Evolutionary conservation across 2,888 invertebrate species (phyloP), one percentile per base, ranked within the genome.

Genomic region (Lissonota sp.): DNA sequence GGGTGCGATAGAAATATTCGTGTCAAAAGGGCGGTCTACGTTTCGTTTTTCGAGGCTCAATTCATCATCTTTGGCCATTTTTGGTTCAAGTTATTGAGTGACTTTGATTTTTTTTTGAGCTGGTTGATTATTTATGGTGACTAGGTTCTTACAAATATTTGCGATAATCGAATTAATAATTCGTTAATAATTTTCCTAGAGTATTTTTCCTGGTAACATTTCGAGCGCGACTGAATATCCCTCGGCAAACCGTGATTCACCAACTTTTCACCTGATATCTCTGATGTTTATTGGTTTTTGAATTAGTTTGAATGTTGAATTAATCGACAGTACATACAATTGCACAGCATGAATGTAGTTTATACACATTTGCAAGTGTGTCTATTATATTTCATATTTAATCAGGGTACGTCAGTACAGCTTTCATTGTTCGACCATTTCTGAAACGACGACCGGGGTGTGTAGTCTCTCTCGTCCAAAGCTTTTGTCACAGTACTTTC

Each of bases 391-490:
- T 71, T 57, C 66, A 75, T 74, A 51, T 81, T 81, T 81, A 81
- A 81, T 81, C 81, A 81, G 78, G 66, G 55, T 74, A 78, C 63
- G 73, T 49, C 80, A 72, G 78, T 51, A 70, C 66, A 49, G 78
- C 74, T 82, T 84, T 84, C 81, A 88, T 88, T 88, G 87, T 88
- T 85, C 84, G 82, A 82, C 85, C 85, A 89, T 89, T 89, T 87
- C 87, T 85, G 85, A 86, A 87, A 86, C 86, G 86, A 84, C 85
- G 85, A 72, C 78, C 85, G 84, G 6, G 66, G 26, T 58, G 80
- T 86, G 63, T 62, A 55, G 57, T 76, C 67, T 63, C 63, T 46
- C 12, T 44, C 55, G 49, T 83, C 81, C 39, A 51, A 10, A 40
- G 86, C 86, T 86, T 88, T 89, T 89, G 89, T 88, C 86, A 84